phyloP scores from a whole-genome alignment of 2,888 invertebrate genomes.

The Ophion costatus region DNA sequence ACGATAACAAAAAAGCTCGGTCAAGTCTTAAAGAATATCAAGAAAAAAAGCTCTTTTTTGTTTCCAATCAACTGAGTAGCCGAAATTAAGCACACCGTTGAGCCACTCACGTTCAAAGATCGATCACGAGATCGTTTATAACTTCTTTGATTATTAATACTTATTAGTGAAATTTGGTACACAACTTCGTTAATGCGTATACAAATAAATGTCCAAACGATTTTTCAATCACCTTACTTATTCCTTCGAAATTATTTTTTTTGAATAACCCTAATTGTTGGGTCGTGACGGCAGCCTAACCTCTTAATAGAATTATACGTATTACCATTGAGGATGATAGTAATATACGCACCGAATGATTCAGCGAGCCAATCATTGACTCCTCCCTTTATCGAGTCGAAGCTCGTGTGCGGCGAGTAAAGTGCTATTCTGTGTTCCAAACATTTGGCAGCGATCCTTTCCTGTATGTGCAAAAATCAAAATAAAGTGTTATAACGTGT shows the following conservation, averaged over 20 bases:
- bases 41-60: no score
- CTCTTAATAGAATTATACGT: no score
- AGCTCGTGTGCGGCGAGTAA: constrained; percentile 96
- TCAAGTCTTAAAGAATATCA: no score
- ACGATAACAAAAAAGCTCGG: background rate
- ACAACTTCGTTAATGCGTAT: no score
- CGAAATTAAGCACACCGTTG: no score
- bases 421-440: constrained; percentile 93
- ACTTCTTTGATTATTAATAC: no score
- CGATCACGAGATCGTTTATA: no score
- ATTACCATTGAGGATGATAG: background rate
- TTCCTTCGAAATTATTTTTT: background rate
- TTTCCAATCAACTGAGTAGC: no score
- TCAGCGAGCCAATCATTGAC: constrained; percentile 97
- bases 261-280: constrained; percentile 13
- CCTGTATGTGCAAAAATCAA: constrained; percentile 84
- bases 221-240: no score
- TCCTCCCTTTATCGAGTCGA: constrained; percentile 93
- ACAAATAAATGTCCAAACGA: no score
- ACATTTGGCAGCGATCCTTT: constrained; percentile 91
- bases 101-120: no score
- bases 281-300: background rate
- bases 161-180: no score
- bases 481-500: background rate
- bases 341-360: constrained; percentile 84